Conservation (phyloP, 2,797 vertebrate genomes). For the Morus bassanus region DNA sequence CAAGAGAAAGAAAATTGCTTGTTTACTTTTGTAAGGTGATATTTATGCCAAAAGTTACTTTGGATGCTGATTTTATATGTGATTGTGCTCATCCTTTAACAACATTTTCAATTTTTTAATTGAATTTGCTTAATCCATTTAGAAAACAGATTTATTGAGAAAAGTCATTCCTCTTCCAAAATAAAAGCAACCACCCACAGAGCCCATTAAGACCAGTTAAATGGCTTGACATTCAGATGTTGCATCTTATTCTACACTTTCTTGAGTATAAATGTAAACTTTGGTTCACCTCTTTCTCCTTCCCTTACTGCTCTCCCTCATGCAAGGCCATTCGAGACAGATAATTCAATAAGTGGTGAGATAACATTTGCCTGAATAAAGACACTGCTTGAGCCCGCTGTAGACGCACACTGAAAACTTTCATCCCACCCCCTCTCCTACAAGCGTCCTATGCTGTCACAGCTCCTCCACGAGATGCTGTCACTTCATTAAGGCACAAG, state of each 20-base stretch:
- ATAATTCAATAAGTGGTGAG: neutral
- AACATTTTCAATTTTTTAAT: neutral
- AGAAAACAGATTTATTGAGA: neutral
- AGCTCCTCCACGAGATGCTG: conserved; percentile 6
- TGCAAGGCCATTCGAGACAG: neutral
- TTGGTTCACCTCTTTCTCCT: neutral
- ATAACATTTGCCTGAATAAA: neutral
- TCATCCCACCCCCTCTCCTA: neutral
- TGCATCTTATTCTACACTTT: neutral
- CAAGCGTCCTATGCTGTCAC: conserved; percentile 20
- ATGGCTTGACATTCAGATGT: neutral
- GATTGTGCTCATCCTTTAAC: neutral
- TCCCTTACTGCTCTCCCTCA: neutral
- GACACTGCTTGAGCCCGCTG: neutral
- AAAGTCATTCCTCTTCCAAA: neutral
- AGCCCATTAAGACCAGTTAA: neutral
- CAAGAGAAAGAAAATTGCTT: neutral
- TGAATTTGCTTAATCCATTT: neutral
- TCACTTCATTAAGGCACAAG: neutral
- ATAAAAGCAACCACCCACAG: neutral
- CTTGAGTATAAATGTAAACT: neutral
- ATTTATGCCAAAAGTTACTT: neutral
- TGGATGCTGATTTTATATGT: neutral
- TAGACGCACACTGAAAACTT: neutral
- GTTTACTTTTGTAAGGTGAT: neutral